A percentile compares a stretch with the other conserved stretches of the same genome.
Conservation (phyloP, 2,888 invertebrate species). For the Tyria jacobaeae region DNA sequence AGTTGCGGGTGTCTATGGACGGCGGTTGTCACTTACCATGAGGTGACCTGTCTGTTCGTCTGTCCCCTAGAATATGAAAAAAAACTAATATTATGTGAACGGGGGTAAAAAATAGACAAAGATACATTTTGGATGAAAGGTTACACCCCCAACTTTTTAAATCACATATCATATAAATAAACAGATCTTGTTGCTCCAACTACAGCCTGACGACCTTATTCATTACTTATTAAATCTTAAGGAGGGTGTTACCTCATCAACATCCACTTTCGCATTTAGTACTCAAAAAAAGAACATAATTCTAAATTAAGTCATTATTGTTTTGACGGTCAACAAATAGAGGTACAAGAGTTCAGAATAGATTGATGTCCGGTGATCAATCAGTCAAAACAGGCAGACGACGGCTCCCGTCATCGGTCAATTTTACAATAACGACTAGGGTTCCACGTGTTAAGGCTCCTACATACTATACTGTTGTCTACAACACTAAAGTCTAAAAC, state of each 20-base stretch:
- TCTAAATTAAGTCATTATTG: constrained; percentile 32
- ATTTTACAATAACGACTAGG: not conserved
- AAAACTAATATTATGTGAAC: too few species aligned
- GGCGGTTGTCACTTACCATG: too few species aligned
- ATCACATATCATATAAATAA: not conserved
- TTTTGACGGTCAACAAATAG: constrained; percentile 20
- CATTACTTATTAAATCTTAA: not conserved
- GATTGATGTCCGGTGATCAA: constrained; percentile 37
- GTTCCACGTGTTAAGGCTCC: not conserved
- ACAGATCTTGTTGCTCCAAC: not conserved
- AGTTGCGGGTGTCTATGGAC: too few species aligned
- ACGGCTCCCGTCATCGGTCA: not conserved
- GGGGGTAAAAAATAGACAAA: too few species aligned
- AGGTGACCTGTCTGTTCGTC: too few species aligned
- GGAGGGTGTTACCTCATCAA: constrained; percentile 1
- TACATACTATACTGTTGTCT: not conserved
- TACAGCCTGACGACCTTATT: not conserved
- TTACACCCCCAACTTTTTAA: not conserved
- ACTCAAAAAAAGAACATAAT: constrained; percentile 19
- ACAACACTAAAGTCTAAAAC: not conserved
- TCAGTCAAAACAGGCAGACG: constrained; percentile 22
- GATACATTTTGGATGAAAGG: too few species aligned
- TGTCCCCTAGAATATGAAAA: too few species aligned
- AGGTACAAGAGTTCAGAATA: constrained; percentile 18
- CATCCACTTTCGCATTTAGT: not conserved